phyloP scores from a whole-genome alignment of 2,113 vertebrate genomes.

The Ahaetulla prasina region DNA sequence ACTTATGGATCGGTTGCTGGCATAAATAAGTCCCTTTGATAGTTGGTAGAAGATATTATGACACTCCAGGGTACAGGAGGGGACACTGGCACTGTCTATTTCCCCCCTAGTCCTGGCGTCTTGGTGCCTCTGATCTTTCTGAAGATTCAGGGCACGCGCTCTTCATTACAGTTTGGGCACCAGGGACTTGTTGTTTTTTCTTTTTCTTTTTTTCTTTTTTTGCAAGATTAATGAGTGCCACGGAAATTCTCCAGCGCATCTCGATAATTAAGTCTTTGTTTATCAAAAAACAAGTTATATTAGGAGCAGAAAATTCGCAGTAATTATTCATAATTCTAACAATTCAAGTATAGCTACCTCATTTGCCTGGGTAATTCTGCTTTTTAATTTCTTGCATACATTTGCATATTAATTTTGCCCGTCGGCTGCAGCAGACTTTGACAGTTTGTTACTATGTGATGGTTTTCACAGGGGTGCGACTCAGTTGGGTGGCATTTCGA shows the following conservation, averaged over 20 bases:
- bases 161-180: constrained; percentile 98
- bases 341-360: constrained; percentile 99
- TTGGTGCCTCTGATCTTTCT: constrained; percentile 93
- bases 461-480: constrained; percentile 90
- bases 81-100: constrained; percentile 91
- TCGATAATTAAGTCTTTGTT: constrained; percentile 99
- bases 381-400: constrained; percentile 99
- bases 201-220: constrained; percentile 61
- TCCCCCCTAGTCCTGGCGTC: constrained; percentile 87
- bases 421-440: constrained; percentile 96
- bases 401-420: constrained; percentile 99
- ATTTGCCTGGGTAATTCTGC: constrained; percentile 99
- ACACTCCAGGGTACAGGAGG: constrained; percentile 92
- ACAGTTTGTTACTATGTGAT: constrained; percentile 91
- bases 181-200: constrained; percentile 90
- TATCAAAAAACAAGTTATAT: constrained; percentile 99
- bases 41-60: constrained; percentile 97
- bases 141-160: constrained; percentile 98
- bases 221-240: constrained; percentile 99
- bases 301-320: constrained; percentile 99
- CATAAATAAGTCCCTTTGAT: constrained; percentile 99
- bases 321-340: constrained; percentile 99
- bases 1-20: constrained; percentile 95
- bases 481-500: constrained; percentile 98
- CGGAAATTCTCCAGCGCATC: constrained; percentile 99